phyloP scores from a whole-genome alignment of 2,888 invertebrate genomes.

The Amblyjoppa fuscipennis region DNA sequence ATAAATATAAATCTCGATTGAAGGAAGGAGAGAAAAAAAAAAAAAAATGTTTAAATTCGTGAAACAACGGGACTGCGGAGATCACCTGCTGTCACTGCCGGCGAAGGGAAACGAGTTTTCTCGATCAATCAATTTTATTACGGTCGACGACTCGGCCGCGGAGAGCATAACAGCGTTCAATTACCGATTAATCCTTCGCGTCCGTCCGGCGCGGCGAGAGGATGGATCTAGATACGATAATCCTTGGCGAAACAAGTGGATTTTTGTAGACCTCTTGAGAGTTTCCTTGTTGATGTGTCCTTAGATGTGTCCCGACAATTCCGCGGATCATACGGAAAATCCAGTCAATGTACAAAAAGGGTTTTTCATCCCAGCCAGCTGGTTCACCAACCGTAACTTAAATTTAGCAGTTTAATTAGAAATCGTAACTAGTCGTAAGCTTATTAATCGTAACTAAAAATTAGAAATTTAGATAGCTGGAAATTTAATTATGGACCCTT shows the following conservation, averaged over 20 bases:
- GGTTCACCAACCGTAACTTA: no score
- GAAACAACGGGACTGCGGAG: background rate
- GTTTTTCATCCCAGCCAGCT: no score
- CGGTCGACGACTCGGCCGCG: slow-evolving; percentile 57
- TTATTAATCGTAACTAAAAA: no score
- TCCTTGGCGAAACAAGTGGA: background rate
- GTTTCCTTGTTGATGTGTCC: background rate
- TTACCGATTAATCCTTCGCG: slow-evolving; percentile 2
- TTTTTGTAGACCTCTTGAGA: background rate
- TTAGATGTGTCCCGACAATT: background rate
- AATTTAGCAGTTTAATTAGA: no score
- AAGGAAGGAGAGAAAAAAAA: background rate
- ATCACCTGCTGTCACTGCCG: slow-evolving; percentile 56
- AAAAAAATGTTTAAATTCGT: background rate
- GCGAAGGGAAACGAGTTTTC: slow-evolving; percentile 64
- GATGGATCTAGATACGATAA: background rate
- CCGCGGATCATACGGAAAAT: background rate
- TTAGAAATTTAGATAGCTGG: no score
- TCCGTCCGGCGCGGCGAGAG: background rate
- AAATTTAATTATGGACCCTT: no score
- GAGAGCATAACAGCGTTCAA: slow-evolving; percentile 48
- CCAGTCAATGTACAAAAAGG: background rate
- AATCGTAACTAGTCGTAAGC: no score
- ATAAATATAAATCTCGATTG: background rate
- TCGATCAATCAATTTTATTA: slow-evolving; percentile 47